Conservation (phyloP, 2,888 invertebrate genomes). For the Horisme vitalbata region DNA sequence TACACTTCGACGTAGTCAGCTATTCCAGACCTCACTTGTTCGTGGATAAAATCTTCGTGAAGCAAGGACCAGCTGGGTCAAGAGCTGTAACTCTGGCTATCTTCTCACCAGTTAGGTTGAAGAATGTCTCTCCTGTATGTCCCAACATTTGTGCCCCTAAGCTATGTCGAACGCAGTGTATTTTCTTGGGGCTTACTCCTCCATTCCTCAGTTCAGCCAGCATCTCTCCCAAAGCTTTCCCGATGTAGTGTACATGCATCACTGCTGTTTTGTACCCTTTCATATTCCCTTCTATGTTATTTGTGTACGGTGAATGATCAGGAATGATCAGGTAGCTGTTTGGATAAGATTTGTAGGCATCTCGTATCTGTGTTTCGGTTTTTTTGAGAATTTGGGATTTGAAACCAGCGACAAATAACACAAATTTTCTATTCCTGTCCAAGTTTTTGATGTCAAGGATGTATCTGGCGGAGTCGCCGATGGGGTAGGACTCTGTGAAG, state of each 20-base stretch:
- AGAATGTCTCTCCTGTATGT: constrained; percentile 25
- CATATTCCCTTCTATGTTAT: constrained; percentile 28
- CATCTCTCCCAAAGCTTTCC: constrained; percentile 34
- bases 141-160: constrained; percentile 38
- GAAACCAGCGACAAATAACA: constrained; percentile 67
- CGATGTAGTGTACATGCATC: constrained; percentile 37
- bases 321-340: constrained; percentile 39
- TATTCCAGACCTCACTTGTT: constrained; percentile 61
- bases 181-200: constrained; percentile 30
- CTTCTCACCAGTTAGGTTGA: constrained; percentile 26
- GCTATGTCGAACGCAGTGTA: constrained; percentile 39
- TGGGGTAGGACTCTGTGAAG: constrained; percentile 48
- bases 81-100: constrained; percentile 34
- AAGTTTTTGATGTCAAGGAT: constrained; percentile 55
- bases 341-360: constrained; percentile 34
- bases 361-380: constrained; percentile 34
- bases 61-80: constrained; percentile 37
- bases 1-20: constrained; percentile 73
- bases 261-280: constrained; percentile 40
- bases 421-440: constrained; percentile 57
- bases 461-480: constrained; percentile 54
- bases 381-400: constrained; percentile 66
- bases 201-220: constrained; percentile 28
- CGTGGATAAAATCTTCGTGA: constrained; percentile 31
- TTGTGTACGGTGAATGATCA: constrained; percentile 39